A percentile compares a stretch with the other conserved stretches of the same genome.
phyloP scores from a whole-genome alignment of 2,888 invertebrate species.

The Tachystola acroxantha region DNA sequence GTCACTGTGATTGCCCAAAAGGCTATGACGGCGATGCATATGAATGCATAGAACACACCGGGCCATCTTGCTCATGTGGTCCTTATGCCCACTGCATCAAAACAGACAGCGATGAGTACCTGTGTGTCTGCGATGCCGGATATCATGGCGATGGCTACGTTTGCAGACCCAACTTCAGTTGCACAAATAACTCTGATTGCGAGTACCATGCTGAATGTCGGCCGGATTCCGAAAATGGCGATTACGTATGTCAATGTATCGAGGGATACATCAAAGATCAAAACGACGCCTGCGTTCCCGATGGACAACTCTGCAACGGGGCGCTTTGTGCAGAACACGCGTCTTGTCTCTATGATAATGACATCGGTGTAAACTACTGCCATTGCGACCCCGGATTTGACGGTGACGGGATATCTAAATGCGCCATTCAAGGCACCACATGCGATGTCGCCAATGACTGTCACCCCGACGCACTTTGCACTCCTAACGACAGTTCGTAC shows the following conservation, averaged over 20 bases:
- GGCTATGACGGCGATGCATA: conserved; percentile 92
- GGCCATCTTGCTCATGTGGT: conserved; percentile 80
- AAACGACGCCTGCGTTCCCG: conserved; percentile 80
- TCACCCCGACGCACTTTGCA: conserved; percentile 87
- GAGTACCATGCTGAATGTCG: conserved; percentile 85
- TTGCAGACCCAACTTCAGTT: conserved; percentile 84
- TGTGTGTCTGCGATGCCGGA: conserved; percentile 88
- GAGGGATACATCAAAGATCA: conserved; percentile 84
- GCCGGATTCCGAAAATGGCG: conserved; percentile 71
- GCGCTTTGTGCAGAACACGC: conserved; percentile 83
- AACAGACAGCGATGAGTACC: conserved; percentile 81
- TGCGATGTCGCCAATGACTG: conserved; percentile 89
- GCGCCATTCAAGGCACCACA: conserved; percentile 76
- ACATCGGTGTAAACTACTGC: conserved; percentile 84
- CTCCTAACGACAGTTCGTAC: conserved; percentile 58
- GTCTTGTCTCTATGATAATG: conserved; percentile 84
- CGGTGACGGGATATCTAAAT: conserved; percentile 85
- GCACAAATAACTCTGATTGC: conserved; percentile 82
- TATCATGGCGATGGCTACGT: conserved; percentile 89
- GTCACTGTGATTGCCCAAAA: conserved; percentile 86
- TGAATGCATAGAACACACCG: conserved; percentile 79
- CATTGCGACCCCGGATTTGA: conserved; percentile 88
- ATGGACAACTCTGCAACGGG: conserved; percentile 78
- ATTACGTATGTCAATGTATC: conserved; percentile 87
- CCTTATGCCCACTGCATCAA: conserved; percentile 85